These are phyloP conservation scores for Agapostemon virescens DNA, from an alignment of 2,888 invertebrate genomes.

Conservation along the genomic window DNA sequence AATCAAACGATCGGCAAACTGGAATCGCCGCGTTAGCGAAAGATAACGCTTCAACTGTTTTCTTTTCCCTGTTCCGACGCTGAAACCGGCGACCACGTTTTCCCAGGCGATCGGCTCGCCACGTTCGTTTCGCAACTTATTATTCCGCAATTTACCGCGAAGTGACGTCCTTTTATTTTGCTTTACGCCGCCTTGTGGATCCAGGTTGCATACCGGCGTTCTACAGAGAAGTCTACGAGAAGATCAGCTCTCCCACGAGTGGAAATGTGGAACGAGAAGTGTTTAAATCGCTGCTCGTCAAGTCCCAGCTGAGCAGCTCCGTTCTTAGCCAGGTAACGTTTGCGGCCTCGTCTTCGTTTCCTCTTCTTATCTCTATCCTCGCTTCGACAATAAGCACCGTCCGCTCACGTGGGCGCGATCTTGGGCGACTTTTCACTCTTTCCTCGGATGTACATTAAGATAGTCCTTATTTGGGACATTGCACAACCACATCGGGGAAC, in stretches of 20 bases:
- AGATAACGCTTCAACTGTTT: conserved; percentile 1
- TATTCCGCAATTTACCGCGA: conserved; percentile 26
- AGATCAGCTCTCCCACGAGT: conserved; percentile 82
- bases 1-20: background rate
- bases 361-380: conserved; percentile 21
- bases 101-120: background rate
- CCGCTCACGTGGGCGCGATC: background rate
- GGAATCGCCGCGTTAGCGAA: background rate
- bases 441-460: no score
- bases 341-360: conserved; percentile 38
- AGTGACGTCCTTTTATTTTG: conserved; percentile 48
- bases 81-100: conserved; percentile 12
- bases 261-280: conserved; percentile 82
- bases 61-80: background rate
- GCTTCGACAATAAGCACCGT: background rate
- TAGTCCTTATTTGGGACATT: no score
- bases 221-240: conserved; percentile 83
- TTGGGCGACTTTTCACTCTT: no score
- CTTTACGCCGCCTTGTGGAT: conserved; percentile 50
- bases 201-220: conserved; percentile 82
- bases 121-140: conserved; percentile 9
- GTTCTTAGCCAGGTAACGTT: conserved; percentile 80
- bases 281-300: conserved; percentile 82
- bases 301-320: conserved; percentile 81
- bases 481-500: no score